Base-by-base conservation (phyloP, 1,140 invertebrate species). In the Nephila pilipes region DNA sequence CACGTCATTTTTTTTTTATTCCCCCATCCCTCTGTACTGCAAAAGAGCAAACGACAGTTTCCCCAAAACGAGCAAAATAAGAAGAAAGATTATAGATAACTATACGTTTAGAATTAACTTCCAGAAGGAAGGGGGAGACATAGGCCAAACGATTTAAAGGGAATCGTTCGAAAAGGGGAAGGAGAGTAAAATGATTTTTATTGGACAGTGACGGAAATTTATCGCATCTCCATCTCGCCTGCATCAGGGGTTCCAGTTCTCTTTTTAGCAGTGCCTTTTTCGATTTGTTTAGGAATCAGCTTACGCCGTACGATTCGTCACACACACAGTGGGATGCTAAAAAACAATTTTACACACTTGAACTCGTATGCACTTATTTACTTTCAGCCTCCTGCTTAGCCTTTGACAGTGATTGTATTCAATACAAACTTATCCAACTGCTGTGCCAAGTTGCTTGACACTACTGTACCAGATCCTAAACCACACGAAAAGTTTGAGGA, bases 61-160 rank as follows among this genome's bases (percentile, higher is more conserved):
- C 57, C 55, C 89, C 32, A 83, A 60, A 63, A 63, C 55, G 25
- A 57, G 38, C 54, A 38, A 55, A 88, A 88, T 54, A n/a, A 57
- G 88, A 90, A 90, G 88, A 83, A 83, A 91, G 89, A 91, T 91
- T 91, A 91, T 25, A 91, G 75, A 91, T 91, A 91, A 91, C 89
- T 91, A 91, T 91, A 83, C 89, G 89, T 91, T 91, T 91, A 83
- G 89, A 91, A 91, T 91, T 91, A 91, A 91, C 89, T 91, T 83
- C 88, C 69, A 20, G 16, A n/a, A 90, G 69, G 63, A 90, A 79
- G 55, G 46, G 54, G 58, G 89, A 29, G 36, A 54, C 18, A 32
- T 6, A 32, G 63, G n/a, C 22, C 29, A 79, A 83, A 91, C 89
- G 89, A 91, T 91, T 91, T 38, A 90, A 87, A 90, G 88, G 69